Conservation (phyloP, 2,888 invertebrate genomes). For the Drosophila pseudotalamancana region DNA sequence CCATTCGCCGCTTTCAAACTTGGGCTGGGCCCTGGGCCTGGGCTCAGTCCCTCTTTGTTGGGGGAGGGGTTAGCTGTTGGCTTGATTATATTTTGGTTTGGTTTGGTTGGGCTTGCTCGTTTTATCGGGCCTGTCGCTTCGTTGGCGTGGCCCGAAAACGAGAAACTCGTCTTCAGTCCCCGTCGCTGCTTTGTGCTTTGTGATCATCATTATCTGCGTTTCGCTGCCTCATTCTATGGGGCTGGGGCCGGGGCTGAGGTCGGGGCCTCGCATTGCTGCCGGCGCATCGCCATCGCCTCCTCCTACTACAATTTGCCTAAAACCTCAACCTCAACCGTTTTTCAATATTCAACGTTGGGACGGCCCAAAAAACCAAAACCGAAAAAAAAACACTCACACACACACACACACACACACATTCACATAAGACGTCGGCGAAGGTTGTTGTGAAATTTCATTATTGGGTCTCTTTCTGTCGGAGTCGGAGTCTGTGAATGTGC, state of each 20-base stretch:
- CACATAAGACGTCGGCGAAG: constrained; percentile 50
- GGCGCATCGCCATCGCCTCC: constrained; percentile 68
- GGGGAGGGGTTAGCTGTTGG: constrained; percentile 39
- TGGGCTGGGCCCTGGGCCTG: constrained; percentile 48
- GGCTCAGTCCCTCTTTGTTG: constrained; percentile 18
- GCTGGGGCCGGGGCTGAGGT: constrained; percentile 14
- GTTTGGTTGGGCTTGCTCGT: constrained; percentile 30
- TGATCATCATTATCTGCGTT: constrained; percentile 80
- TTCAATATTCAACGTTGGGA: constrained; percentile 73
- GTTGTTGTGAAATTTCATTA: constrained; percentile 80
- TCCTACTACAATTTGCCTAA: constrained; percentile 79
- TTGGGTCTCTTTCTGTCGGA: constrained; percentile 64
- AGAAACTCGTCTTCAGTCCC: constrained; percentile 65
- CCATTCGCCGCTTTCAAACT: constrained; percentile 49
- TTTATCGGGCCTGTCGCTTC: constrained; percentile 49
- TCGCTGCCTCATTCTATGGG: constrained; percentile 78
- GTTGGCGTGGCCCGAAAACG: constrained; percentile 64
- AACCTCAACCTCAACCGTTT: constrained; percentile 77
- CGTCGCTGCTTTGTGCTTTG: constrained; percentile 65
- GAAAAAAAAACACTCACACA: constrained; percentile 24
- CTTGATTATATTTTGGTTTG: constrained; percentile 57
- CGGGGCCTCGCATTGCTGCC: constrained; percentile 35
- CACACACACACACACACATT: constrained; percentile 19
- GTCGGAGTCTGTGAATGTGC: constrained; percentile 18
- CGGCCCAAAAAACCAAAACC: constrained; percentile 52